A percentile compares a stretch with the other conserved stretches of the same genome.
Conservation (phyloP, 2,113 vertebrate species). For the Gallinago jamesoni region DNA sequence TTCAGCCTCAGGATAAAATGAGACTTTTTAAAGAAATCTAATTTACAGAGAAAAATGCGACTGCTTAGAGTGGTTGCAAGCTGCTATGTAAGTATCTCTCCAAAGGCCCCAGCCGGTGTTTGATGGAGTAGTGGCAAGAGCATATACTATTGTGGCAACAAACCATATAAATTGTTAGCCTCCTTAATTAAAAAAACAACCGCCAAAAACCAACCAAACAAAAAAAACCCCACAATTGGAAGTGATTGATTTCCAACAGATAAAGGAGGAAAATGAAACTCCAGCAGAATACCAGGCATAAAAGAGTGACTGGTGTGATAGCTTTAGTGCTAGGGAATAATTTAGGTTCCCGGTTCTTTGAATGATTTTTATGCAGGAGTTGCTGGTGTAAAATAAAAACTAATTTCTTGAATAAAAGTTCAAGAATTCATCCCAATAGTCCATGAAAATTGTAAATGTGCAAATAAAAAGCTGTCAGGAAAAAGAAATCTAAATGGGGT, state of each 20-base stretch:
- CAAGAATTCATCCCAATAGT: neutral
- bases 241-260: neutral
- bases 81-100: neutral
- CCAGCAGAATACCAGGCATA: neutral
- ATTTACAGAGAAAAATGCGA: conserved; percentile 37
- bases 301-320: neutral
- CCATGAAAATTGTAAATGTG: neutral
- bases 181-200: neutral
- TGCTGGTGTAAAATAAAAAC: neutral
- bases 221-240: neutral
- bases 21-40: conserved; percentile 31
- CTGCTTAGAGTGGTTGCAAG: conserved; percentile 1
- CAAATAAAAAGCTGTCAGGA: neutral
- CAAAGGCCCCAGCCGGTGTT: neutral
- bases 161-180: neutral
- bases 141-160: neutral
- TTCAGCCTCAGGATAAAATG: conserved; percentile 41
- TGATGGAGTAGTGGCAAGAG: neutral
- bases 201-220: neutral
- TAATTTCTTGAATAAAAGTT: neutral
- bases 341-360: neutral
- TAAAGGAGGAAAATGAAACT: neutral
- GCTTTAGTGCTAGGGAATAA: neutral
- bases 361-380: neutral
- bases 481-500: neutral